Conservation (phyloP, 35 echinoderm and acorn worm species). For the Eucidaris tribuloides region DNA sequence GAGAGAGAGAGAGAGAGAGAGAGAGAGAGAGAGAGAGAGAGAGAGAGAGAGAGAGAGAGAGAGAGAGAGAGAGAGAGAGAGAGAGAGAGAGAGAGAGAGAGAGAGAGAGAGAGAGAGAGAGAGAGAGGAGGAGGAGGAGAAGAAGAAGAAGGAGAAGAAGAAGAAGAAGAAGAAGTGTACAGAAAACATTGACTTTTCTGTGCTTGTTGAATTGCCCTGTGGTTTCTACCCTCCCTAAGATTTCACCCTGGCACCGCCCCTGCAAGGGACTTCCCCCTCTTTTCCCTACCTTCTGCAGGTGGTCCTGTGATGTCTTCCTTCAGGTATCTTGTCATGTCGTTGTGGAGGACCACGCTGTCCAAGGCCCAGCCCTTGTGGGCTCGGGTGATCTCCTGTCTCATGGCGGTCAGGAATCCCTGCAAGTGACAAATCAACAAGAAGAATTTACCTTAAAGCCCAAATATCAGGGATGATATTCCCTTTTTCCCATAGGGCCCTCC, state of each 20-base stretch:
- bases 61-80: not conserved
- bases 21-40: no score
- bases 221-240: no score
- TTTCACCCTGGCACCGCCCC: no score
- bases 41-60: no score
- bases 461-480: no score
- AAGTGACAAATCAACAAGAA: no score
- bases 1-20: no score
- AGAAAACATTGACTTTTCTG: not conserved
- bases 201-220: not conserved
- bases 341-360: constrained; percentile 96
- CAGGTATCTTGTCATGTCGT: constrained; percentile 89
- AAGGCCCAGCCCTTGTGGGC: constrained; percentile 99
- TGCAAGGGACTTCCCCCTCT: not conserved
- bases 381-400: constrained; percentile 97
- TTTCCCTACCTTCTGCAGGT: constrained; percentile 79
- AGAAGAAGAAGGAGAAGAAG: not conserved
- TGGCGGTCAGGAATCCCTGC: constrained; percentile 96
- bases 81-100: not conserved
- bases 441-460: no score
- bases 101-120: not conserved
- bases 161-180: not conserved
- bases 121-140: not conserved
- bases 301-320: constrained; percentile 88
- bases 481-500: no score